These are phyloP conservation scores for Spea hammondii DNA, from an alignment of 2,797 vertebrate genomes.

Conservation along the genomic window DNA sequence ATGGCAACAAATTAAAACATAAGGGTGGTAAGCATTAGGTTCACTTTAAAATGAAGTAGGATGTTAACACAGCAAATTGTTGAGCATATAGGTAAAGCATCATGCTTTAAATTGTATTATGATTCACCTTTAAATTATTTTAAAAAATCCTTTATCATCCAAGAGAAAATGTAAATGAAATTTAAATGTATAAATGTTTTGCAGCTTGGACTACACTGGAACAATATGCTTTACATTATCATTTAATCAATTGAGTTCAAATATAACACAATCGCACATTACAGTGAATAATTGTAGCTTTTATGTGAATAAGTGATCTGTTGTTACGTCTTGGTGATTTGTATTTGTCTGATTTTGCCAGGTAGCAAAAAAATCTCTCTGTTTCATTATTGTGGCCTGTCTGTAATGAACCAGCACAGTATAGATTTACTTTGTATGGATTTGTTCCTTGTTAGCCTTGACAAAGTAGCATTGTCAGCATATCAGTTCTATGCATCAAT, in stretches of 20 bases:
- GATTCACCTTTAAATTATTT: no score
- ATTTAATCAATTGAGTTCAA: not conserved
- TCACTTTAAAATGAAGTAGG: no score
- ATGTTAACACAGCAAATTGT: no score
- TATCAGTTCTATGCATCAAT: constrained; percentile 13
- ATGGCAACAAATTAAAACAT: no score
- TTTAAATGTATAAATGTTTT: not conserved
- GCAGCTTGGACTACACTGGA: not conserved
- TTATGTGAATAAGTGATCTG: not conserved
- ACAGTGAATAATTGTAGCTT: not conserved
- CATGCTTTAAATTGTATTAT: no score
- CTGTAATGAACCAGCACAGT: constrained; percentile 15
- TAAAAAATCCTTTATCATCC: no score
- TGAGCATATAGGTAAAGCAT: no score
- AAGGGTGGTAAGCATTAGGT: no score
- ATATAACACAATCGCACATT: not conserved
- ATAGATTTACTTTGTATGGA: constrained; percentile 32
- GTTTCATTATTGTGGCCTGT: constrained; percentile 4
- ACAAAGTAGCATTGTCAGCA: constrained; percentile 24
- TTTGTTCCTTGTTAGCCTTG: constrained; percentile 34
- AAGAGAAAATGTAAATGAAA: no score
- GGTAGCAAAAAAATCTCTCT: not conserved
- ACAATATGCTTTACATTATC: not conserved
- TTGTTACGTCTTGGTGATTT: no score
- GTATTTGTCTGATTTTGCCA: no score